Evolutionary conservation across 2,888 invertebrate species (phyloP).

Genomic region (Athalia circularis): DNA sequence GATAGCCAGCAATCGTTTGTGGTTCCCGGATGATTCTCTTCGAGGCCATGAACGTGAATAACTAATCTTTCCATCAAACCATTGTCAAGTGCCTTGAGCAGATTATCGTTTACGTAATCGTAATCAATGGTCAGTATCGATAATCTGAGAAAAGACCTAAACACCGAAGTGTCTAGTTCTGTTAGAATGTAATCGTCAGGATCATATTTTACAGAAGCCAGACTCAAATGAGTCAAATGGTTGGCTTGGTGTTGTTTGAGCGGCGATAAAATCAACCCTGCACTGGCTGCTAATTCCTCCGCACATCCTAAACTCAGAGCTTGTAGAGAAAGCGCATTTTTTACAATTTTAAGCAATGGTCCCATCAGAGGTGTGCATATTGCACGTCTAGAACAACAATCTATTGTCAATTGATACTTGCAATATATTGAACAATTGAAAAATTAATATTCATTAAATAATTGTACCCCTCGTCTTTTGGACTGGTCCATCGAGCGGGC

Average conservation of each 20-base stretch:
- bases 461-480: slow-evolving; percentile 53
- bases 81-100: slow-evolving; percentile 74
- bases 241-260: slow-evolving; percentile 75
- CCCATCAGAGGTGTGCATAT: slow-evolving; percentile 59
- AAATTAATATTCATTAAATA: slow-evolving; percentile 45
- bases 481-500: slow-evolving; percentile 49
- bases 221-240: slow-evolving; percentile 79
- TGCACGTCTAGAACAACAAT: slow-evolving; percentile 54
- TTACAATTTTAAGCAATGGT: slow-evolving; percentile 73
- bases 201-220: slow-evolving; percentile 85
- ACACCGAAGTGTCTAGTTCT: slow-evolving; percentile 77
- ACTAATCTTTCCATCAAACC: slow-evolving; percentile 77
- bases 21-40: slow-evolving; percentile 79
- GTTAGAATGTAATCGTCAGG: slow-evolving; percentile 80
- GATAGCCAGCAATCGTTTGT: slow-evolving; percentile 80
- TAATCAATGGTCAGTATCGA: slow-evolving; percentile 77
- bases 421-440: slow-evolving; percentile 36
- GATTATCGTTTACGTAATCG: slow-evolving; percentile 76
- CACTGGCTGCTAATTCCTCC: slow-evolving; percentile 75
- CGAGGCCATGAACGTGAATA: slow-evolving; percentile 83
- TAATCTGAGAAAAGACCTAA: slow-evolving; percentile 76
- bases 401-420: slow-evolving; percentile 49
- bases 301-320: slow-evolving; percentile 77
- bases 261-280: slow-evolving; percentile 71
- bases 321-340: slow-evolving; percentile 73